Evolutionary conservation across 1,140 invertebrate species (phyloP).

Genomic region (Tetramorium simillimum): DNA sequence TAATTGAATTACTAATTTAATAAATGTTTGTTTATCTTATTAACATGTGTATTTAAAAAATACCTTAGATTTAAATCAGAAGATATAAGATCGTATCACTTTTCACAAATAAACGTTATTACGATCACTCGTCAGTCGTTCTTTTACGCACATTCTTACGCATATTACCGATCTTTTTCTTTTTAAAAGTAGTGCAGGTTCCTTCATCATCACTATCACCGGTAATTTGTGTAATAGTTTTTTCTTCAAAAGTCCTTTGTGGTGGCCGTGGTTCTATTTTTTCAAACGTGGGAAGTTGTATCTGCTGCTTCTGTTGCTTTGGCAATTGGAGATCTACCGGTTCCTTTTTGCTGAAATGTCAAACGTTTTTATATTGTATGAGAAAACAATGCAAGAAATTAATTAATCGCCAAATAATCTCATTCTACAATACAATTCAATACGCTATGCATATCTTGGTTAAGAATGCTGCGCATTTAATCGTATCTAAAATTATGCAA

Average conservation of each 20-base stretch:
- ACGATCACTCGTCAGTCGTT: constrained; percentile 86
- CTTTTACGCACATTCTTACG: constrained; percentile 87
- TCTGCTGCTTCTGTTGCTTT: constrained; percentile 75
- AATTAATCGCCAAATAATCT: neutral
- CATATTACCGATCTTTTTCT: constrained; percentile 87
- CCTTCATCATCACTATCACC: constrained; percentile 84
- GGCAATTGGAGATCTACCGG: constrained; percentile 88
- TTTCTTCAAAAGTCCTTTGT: constrained; percentile 88
- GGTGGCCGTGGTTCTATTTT: constrained; percentile 80
- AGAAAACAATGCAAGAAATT: neutral
- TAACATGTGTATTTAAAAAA: constrained; percentile 16
- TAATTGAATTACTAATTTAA: neutral
- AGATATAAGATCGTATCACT: neutral
- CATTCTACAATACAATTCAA: neutral
- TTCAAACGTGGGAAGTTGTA: constrained; percentile 75
- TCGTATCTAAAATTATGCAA: neutral
- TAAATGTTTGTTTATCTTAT: neutral
- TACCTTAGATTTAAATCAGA: neutral
- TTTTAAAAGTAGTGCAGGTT: constrained; percentile 87
- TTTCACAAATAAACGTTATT: neutral
- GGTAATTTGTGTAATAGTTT: constrained; percentile 84
- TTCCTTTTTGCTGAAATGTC: constrained; percentile 80
- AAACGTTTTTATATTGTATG: constrained; percentile 39
- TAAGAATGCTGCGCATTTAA: neutral
- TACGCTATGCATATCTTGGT: neutral